Base-by-base conservation (phyloP, 2,888 invertebrate species). In the Ormia ochracea region DNA sequence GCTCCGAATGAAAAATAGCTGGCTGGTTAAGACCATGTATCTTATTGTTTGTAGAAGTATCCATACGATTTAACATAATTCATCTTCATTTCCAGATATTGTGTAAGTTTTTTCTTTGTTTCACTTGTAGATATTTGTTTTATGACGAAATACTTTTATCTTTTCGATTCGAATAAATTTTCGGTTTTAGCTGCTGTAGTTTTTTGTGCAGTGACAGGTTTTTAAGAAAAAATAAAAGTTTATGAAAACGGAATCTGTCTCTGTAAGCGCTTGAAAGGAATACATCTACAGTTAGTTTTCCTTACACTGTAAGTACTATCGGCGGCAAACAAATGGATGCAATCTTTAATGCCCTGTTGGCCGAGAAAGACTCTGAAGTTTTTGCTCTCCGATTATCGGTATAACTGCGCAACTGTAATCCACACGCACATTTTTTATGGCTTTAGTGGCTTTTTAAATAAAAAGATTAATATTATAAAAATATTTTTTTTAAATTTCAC, bases 51-150 rank as follows among this genome's bases (percentile, higher is more conserved):
- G n/a, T 23, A 70, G 38, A 50, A 36, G 50, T 70, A 58, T 69
- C 43, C 48, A 28, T 48, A 48, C 58, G n/a, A 48, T 36, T 31
- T 21, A 61, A 54, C 5, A 41, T 50, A 73, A 59, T 41, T 78
- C 72, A 73, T 78, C 68, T 61, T 68, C 38, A 78, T 54, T 66
- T 72, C 56, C 66, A 78, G 61, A 61, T 73, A 54, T 73, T 61
- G 61, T 63, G 61, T 68, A 78, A 78, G 28, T 14, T 28, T 52
- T 52, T 33, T 48, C 14, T 50, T 17, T 54, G 12, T 33, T 70
- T 23, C n/a, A n/a, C n/a, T n/a, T n/a, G n/a, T n/a, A n/a, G n/a
- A n/a, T n/a, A 31, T 61, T 48, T 41, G 3, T 3, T 23, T 56
- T 43, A 33, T 56, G 23, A 23, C 14, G 12, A 58, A 56, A 69